These are phyloP conservation scores for Ciconia stormi DNA, from an alignment of 2,113 vertebrate species.

Conservation along the genomic window DNA sequence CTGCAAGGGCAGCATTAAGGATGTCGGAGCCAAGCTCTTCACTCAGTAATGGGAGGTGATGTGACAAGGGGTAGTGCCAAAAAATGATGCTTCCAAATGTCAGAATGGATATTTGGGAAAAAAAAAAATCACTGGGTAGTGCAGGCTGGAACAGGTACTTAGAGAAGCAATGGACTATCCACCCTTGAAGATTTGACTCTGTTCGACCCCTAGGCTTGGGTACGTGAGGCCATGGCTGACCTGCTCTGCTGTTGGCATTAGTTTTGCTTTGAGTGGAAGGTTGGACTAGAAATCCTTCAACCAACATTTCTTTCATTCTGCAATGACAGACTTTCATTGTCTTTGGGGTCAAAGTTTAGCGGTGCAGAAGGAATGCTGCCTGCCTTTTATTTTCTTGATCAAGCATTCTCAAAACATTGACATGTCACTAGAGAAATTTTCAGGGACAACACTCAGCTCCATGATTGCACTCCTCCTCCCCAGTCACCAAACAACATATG, in stretches of 20 bases:
- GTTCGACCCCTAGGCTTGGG: background rate
- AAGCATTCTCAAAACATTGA: background rate
- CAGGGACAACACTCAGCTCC: background rate
- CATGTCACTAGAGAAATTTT: background rate
- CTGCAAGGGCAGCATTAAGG: background rate
- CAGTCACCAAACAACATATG: background rate
- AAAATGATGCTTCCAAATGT: background rate
- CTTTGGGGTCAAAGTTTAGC: background rate
- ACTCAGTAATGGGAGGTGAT: background rate
- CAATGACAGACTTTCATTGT: background rate
- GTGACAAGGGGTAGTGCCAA: background rate
- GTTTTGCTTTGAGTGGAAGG: background rate
- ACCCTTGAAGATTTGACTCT: background rate
- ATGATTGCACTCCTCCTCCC: background rate
- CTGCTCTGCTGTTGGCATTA: background rate
- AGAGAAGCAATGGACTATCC: background rate
- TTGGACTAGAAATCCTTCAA: background rate
- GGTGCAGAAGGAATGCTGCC: background rate
- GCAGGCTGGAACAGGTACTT: background rate
- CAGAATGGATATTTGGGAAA: background rate
- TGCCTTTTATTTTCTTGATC: background rate
- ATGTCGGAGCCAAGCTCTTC: background rate
- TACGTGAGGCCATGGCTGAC: background rate
- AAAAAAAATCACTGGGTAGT: rapidly evolving
- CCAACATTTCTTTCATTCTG: background rate